phyloP scores from a whole-genome alignment of 2,797 vertebrate species.

The Gallinago stenura region DNA sequence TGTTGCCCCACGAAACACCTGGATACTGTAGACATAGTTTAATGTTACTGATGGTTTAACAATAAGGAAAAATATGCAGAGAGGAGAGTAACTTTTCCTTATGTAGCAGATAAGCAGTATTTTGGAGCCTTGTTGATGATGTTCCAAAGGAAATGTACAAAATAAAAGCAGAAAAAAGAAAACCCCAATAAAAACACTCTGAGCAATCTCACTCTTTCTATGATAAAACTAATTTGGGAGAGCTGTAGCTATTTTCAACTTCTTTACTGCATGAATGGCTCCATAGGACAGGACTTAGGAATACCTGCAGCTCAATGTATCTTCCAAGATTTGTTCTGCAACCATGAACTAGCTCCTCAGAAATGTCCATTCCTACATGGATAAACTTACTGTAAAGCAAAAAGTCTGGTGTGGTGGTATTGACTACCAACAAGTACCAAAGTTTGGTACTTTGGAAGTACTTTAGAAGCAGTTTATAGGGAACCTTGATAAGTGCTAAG shows the following conservation, averaged over 20 bases:
- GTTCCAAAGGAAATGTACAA: not conserved
- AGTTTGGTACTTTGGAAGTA: not conserved
- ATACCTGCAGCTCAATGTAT: not conserved
- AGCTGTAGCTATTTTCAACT: fast-evolving
- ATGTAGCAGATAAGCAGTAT: not conserved
- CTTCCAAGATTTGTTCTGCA: not conserved
- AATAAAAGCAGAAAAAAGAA: not conserved
- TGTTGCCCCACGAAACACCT: not conserved
- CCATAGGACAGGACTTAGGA: not conserved
- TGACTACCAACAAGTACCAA: not conserved
- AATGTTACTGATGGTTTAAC: not conserved
- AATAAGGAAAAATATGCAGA: not conserved
- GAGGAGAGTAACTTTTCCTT: not conserved
- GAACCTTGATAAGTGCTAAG: not conserved
- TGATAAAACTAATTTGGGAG: not conserved
- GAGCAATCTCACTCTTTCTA: not conserved
- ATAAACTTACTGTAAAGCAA: not conserved
- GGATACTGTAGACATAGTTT: not conserved
- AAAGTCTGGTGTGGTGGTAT: not conserved
- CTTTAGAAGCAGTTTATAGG: not conserved
- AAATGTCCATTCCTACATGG: not conserved
- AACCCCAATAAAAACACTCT: not conserved
- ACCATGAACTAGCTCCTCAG: not conserved
- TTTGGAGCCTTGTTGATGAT: not conserved
- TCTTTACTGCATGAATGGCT: not conserved